phyloP scores from a whole-genome alignment of 2,113 vertebrate genomes.

The Propithecus coquereli region DNA sequence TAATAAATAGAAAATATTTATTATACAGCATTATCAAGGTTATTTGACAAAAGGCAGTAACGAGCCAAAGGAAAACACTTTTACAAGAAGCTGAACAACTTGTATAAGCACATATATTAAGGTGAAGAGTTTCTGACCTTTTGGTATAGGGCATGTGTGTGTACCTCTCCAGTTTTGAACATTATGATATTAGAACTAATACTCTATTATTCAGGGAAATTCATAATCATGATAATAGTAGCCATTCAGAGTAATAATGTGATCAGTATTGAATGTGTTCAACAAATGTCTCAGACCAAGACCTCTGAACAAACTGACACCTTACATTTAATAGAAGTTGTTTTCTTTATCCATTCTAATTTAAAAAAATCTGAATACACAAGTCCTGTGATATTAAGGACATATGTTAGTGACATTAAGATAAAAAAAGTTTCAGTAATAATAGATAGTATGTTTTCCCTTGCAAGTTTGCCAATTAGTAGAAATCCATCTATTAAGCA shows the following conservation, averaged over 20 bases:
- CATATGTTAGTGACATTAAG: background rate
- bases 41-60: slow-evolving; percentile 83
- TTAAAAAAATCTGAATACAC: slow-evolving; percentile 14
- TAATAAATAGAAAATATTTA: slow-evolving; percentile 87
- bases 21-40: slow-evolving; percentile 84
- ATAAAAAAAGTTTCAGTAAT: slow-evolving; percentile 2
- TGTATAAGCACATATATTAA: slow-evolving; percentile 74
- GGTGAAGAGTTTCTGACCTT: slow-evolving; percentile 74
- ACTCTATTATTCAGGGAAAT: slow-evolving; percentile 86
- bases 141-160: slow-evolving; percentile 74
- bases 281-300: slow-evolving; percentile 63
- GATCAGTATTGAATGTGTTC: slow-evolving; percentile 74
- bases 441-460: background rate
- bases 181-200: slow-evolving; percentile 87
- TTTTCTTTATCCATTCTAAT: slow-evolving; percentile 45
- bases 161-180: slow-evolving; percentile 80
- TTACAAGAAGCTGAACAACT: slow-evolving; percentile 78
- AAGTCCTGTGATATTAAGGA: slow-evolving; percentile 37
- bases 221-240: slow-evolving; percentile 78
- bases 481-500: slow-evolving; percentile 27
- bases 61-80: slow-evolving; percentile 77
- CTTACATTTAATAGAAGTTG: background rate
- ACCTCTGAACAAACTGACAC: slow-evolving; percentile 40
- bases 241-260: slow-evolving; percentile 77
- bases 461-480: background rate